Base-by-base conservation (phyloP, 2,113 vertebrate species). In the Nanorana parkeri region DNA sequence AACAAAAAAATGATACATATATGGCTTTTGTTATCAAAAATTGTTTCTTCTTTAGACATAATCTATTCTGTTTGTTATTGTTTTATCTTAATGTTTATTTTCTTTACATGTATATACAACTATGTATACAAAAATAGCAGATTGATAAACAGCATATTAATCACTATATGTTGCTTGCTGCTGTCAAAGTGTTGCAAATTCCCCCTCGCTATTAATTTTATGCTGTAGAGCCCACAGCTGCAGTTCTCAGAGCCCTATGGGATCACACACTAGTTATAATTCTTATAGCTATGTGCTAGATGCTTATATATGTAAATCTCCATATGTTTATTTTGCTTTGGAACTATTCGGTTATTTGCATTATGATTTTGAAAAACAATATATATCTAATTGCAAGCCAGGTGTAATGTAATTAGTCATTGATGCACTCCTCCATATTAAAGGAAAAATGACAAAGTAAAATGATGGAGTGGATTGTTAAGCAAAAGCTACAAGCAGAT, bases 391-490 rank as follows among this genome's bases (percentile, higher is more conserved):
- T 63, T 63, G 11, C 67, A 51, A 26, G 60, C 29, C 17, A 80
- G 52, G 24, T 71, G 36, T 47, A 60, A 71, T 63, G 41, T 80
- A 54, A 68, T 60, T 71, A 58, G 36, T 51, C 47, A 16, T 61
- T 69, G 41, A 47, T 47, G 41, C 41, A 47, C 41, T 47, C 10
- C 41, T 47, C 41, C 13, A 47, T 10, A 47, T 1, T 47, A 47
- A 47, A 47, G 41, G 41, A 47, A 63, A 71, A 80, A 80, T 69
- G 55, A 69, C 78, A 80, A 41, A 41, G 52, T 61, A 69, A 80
- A 80, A 63, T 61, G 66, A 80, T 47, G 58, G 32, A 80, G 67
- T 80, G 58, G 36, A 71, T 80, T 80, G 78, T 71, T 71, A 80
- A 69, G 56, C 66, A 71, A 63, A 80, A 71, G 23, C 67, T 80